Percentiles rank a stretch among this genome's conserved stretches.
These are phyloP conservation scores for Euplexia lucipara DNA, from an alignment of 2,888 invertebrate species.

Conservation along the genomic window DNA sequence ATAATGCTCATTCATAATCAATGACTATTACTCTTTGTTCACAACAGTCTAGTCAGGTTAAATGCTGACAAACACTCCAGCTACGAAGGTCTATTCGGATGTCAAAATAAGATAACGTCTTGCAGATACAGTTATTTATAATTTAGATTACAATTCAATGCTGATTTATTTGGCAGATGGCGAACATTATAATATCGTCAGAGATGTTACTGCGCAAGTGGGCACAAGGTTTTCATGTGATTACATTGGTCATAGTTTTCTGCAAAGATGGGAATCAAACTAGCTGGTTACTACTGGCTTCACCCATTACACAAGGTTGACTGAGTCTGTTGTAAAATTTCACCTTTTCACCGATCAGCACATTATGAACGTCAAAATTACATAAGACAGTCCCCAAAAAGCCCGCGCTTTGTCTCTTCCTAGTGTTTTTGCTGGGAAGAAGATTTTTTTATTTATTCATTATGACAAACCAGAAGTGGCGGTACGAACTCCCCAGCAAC, in stretches of 20 bases:
- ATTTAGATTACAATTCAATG: slow-evolving; percentile 37
- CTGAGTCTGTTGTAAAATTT: too few relatives aligned
- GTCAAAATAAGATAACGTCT: slow-evolving; percentile 22
- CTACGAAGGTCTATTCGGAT: slow-evolving; percentile 32
- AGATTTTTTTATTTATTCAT: too few relatives aligned
- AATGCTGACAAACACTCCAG: slow-evolving; percentile 10
- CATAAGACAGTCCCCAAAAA: too few relatives aligned
- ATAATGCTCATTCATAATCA: too few relatives aligned
- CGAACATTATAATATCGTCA: slow-evolving; percentile 31
- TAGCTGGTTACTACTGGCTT: neutral
- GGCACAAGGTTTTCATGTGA: slow-evolving; percentile 11
- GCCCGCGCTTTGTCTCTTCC: too few relatives aligned
- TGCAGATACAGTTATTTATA: slow-evolving; percentile 43
- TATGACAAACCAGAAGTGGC: too few relatives aligned
- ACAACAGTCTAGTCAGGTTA: too few relatives aligned
- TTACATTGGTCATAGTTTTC: slow-evolving; percentile 11
- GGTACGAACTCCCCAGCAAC: too few relatives aligned
- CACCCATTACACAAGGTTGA: neutral
- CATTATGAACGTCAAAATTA: too few relatives aligned
- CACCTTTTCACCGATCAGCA: too few relatives aligned
- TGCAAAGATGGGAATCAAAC: neutral
- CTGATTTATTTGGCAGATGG: slow-evolving; percentile 51
- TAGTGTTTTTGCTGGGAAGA: too few relatives aligned
- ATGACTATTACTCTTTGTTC: too few relatives aligned
- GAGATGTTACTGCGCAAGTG: slow-evolving; percentile 6